Evolutionary conservation across 2,888 invertebrate species (phyloP).

Genomic region (Parascotia fuliginaria): DNA sequence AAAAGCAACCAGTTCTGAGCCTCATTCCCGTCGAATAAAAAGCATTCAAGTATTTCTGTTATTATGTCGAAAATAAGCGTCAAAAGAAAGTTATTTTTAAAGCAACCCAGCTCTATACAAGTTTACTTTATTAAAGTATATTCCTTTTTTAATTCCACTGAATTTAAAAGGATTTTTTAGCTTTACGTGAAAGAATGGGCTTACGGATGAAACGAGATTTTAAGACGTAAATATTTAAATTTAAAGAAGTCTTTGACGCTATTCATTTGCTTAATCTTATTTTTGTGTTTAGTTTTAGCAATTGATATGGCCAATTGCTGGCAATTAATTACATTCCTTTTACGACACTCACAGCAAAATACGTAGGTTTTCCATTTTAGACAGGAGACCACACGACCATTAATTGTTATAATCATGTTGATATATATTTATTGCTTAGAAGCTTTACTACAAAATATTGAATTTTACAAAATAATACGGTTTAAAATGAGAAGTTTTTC

Average conservation of each 20-base stretch:
- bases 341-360: no score
- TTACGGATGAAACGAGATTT: conserved; percentile 18
- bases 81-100: conserved; percentile 3
- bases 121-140: conserved; percentile 28
- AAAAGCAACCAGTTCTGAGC: background rate
- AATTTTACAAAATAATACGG: no score
- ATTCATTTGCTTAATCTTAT: conserved; percentile 3
- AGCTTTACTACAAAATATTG: no score
- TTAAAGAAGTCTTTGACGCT: conserved; percentile 15
- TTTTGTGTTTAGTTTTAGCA: conserved; percentile 6
- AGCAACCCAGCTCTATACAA: conserved; percentile 21
- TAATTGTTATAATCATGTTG: no score
- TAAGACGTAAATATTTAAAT: conserved; percentile 31
- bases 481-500: no score
- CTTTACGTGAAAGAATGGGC: conserved; percentile 22
- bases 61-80: conserved; percentile 5
- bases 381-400: no score
- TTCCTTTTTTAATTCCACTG: conserved; percentile 31
- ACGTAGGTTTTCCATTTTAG: no score
- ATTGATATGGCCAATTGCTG: no score
- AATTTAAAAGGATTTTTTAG: conserved; percentile 16
- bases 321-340: no score
- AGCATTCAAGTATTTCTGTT: conserved; percentile 2
- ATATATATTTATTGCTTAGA: no score
- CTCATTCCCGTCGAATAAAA: conserved; percentile 1